phyloP scores from a whole-genome alignment of 2,113 vertebrate species.

The Python bivittatus region DNA sequence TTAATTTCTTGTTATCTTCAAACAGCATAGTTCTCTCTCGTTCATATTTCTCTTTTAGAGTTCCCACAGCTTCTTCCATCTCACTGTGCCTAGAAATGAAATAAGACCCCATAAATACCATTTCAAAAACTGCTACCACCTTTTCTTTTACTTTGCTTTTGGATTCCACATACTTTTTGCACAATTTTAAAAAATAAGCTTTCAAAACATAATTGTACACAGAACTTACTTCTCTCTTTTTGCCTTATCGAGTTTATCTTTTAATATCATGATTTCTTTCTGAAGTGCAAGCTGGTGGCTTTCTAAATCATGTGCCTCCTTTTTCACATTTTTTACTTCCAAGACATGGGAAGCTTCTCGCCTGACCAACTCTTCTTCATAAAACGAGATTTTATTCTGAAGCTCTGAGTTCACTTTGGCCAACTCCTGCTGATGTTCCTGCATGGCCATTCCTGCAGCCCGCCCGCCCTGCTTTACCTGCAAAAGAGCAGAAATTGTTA shows the following conservation, averaged over 20 bases:
- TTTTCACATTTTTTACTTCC: slow-evolving; percentile 88
- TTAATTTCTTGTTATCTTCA: slow-evolving; percentile 90
- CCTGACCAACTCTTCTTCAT: slow-evolving; percentile 90
- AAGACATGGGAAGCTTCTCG: slow-evolving; percentile 86
- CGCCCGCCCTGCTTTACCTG: slow-evolving; percentile 87
- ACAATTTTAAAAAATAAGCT: background rate
- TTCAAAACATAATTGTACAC: background rate
- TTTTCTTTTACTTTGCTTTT: background rate
- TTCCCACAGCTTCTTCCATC: slow-evolving; percentile 84
- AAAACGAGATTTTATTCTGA: slow-evolving; percentile 92
- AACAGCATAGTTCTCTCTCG: slow-evolving; percentile 84
- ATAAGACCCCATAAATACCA: background rate
- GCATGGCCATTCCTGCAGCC: slow-evolving; percentile 59
- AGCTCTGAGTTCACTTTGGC: slow-evolving; percentile 88
- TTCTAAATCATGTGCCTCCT: slow-evolving; percentile 92
- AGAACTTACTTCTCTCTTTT: slow-evolving; percentile 83
- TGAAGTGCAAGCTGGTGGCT: slow-evolving; percentile 86
- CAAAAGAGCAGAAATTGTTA: background rate
- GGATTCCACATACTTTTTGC: background rate
- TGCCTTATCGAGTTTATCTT: slow-evolving; percentile 90
- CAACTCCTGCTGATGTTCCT: slow-evolving; percentile 90
- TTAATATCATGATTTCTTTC: slow-evolving; percentile 86
- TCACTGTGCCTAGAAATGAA: slow-evolving; percentile 80
- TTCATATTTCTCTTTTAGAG: slow-evolving; percentile 86
- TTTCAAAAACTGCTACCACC: background rate